Evolutionary conservation across 92 coral and sea anemone species (phyloP).

Genomic region (Paramuricea clavata): DNA sequence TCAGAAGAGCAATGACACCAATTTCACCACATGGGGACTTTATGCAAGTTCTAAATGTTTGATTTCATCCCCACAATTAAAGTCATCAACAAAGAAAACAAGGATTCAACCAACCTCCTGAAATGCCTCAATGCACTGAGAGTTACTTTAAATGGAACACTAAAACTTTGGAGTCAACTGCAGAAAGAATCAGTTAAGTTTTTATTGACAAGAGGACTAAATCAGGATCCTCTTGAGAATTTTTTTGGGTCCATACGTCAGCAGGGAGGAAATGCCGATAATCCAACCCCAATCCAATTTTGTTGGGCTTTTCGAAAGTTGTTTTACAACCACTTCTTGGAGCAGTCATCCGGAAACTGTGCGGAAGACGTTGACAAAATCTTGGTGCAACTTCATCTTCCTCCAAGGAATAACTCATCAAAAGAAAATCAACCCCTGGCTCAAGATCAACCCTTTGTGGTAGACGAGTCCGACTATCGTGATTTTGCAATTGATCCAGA

Average conservation of each 20-base stretch:
- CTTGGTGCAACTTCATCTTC: too few relatives aligned
- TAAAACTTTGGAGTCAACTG: neutral
- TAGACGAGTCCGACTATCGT: too few relatives aligned
- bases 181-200: neutral
- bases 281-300: constrained; percentile 36
- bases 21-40: constrained; percentile 15
- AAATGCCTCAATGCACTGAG: neutral
- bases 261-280: constrained; percentile 23
- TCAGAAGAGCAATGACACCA: neutral
- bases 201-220: constrained; percentile 1
- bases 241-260: constrained; percentile 25
- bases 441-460: too few relatives aligned
- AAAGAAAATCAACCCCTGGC: too few relatives aligned
- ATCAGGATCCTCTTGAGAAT: constrained; percentile 45
- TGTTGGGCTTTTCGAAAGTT: constrained; percentile 19
- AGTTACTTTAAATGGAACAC: neutral
- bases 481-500: too few relatives aligned
- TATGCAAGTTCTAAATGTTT: constrained; percentile 4
- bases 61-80: neutral
- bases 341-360: neutral
- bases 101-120: neutral
- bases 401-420: too few relatives aligned
- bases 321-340: neutral
- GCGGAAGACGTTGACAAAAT: too few relatives aligned
- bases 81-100: constrained; percentile 16